phyloP scores from a whole-genome alignment of 2,113 vertebrate genomes.

The Channa argus region DNA sequence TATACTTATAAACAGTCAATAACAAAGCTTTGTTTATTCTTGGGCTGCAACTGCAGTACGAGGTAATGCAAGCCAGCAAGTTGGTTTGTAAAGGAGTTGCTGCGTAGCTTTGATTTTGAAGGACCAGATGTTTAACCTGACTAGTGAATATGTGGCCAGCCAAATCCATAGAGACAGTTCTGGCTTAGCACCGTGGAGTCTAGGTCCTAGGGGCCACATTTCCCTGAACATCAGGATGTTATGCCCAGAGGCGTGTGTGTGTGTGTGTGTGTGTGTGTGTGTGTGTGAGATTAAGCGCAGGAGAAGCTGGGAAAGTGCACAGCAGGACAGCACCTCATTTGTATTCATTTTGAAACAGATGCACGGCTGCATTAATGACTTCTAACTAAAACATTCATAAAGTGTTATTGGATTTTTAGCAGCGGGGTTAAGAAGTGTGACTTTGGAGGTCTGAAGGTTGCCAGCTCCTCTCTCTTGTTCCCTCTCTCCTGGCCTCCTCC shows the following conservation, averaged over 20 bases:
- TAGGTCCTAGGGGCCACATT: slow-evolving; percentile 65
- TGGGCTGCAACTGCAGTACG: slow-evolving; percentile 27
- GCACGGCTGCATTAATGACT: slow-evolving; percentile 82
- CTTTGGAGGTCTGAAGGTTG: slow-evolving; percentile 77
- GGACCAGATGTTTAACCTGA: slow-evolving; percentile 73
- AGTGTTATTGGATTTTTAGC: slow-evolving; percentile 85
- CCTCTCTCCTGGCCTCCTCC: slow-evolving; percentile 57
- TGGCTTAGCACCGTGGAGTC: slow-evolving; percentile 48
- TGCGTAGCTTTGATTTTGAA: slow-evolving; percentile 51
- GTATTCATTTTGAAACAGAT: slow-evolving; percentile 81
- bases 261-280: slow-evolving; percentile 24
- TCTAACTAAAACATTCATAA: slow-evolving; percentile 83
- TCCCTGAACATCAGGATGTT: slow-evolving; percentile 64
- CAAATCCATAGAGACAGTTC: slow-evolving; percentile 64
- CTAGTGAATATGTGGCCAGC: slow-evolving; percentile 59
- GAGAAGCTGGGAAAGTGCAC: slow-evolving; percentile 52
- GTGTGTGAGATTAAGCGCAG: slow-evolving; percentile 14
- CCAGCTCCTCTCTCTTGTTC: slow-evolving; percentile 63
- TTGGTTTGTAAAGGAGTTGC: slow-evolving; percentile 41
- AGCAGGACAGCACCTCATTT: slow-evolving; percentile 75
- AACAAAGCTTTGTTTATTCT: slow-evolving; percentile 28
- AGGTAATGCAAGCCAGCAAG: slow-evolving; percentile 34
- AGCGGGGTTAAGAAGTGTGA: slow-evolving; percentile 79
- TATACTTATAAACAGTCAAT: slow-evolving; percentile 28
- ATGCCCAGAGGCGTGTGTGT: slow-evolving; percentile 53